Conservation (phyloP, 1,140 invertebrate species). For the Drosophila mayri region DNA sequence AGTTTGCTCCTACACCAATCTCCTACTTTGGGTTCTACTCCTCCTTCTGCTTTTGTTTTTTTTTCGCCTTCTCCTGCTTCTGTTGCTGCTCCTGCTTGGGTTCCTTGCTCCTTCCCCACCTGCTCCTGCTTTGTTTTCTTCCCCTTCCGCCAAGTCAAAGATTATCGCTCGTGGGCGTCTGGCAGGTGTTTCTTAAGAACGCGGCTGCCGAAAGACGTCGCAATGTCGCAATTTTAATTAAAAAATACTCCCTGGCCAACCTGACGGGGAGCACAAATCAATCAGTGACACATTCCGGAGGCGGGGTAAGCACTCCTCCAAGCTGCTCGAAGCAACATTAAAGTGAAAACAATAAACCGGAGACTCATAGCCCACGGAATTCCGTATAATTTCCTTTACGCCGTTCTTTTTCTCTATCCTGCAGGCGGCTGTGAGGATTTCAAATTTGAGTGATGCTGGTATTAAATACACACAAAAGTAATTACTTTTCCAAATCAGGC, state of each 20-base stretch:
- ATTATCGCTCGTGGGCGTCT: slow-evolving; percentile 13
- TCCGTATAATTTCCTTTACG: slow-evolving; percentile 2
- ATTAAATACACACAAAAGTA: slow-evolving; percentile 6
- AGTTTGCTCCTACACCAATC: slow-evolving; percentile 30
- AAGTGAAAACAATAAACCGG: slow-evolving; percentile 34
- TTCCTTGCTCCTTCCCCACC: neutral
- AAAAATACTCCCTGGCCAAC: slow-evolving; percentile 25
- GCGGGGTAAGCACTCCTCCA: neutral
- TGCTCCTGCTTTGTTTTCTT: neutral
- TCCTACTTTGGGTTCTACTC: neutral
- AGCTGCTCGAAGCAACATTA: slow-evolving; percentile 1
- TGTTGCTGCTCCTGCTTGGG: neutral
- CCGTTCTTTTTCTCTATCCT: neutral
- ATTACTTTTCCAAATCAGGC: slow-evolving; percentile 4
- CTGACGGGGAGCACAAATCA: slow-evolving; percentile 47
- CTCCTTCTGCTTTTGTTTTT: neutral
- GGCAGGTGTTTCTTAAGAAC: slow-evolving; percentile 15
- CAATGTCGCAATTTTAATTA: slow-evolving; percentile 65
- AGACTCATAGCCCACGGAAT: slow-evolving; percentile 7
- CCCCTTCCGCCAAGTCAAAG: slow-evolving; percentile 12
- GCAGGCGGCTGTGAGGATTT: neutral
- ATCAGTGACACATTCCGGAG: slow-evolving; percentile 22
- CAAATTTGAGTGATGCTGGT: slow-evolving; percentile 10
- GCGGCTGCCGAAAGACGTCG: slow-evolving; percentile 6
- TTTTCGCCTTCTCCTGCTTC: neutral